These are phyloP conservation scores for Bagarius yarrelli DNA, from an alignment of 2,113 vertebrate species.

Conservation along the genomic window DNA sequence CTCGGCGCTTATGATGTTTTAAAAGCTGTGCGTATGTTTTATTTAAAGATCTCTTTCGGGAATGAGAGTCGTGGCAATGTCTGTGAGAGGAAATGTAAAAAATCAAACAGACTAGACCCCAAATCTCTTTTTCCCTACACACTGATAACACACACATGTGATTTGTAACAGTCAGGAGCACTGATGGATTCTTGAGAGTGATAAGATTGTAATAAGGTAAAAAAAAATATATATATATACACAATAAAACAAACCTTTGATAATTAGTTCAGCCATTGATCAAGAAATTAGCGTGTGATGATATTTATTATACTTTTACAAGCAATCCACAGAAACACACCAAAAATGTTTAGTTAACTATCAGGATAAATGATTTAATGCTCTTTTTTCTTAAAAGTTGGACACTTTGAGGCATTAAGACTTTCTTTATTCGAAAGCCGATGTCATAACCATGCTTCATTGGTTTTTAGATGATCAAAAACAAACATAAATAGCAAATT, in stretches of 20 bases:
- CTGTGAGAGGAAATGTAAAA: background rate
- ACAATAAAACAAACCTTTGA: background rate
- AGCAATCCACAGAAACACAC: constrained; percentile 17
- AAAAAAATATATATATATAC: background rate
- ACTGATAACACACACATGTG: background rate
- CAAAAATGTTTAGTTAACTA: constrained; percentile 19
- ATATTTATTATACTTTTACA: constrained; percentile 15
- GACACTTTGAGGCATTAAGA: constrained; percentile 50
- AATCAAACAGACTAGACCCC: too few relatives aligned
- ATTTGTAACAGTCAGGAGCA: background rate
- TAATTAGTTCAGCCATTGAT: background rate
- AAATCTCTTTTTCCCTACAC: background rate
- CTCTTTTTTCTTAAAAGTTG: background rate
- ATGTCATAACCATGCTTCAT: constrained; percentile 78
- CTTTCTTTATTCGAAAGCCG: constrained; percentile 53
- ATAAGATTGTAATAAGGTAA: background rate
- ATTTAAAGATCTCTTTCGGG: background rate
- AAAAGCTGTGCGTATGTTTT: background rate
- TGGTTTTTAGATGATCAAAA: constrained; percentile 61
- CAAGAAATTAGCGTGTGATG: background rate
- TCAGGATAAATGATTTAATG: constrained; percentile 35
- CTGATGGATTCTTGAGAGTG: background rate
- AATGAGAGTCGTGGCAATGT: background rate
- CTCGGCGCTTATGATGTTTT: background rate
- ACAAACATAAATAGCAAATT: constrained; percentile 57